Evolutionary conservation across 2,888 invertebrate species (phyloP), one percentile per base, ranked within the genome.

Genomic region (Aphidoletes aphidimyza): DNA sequence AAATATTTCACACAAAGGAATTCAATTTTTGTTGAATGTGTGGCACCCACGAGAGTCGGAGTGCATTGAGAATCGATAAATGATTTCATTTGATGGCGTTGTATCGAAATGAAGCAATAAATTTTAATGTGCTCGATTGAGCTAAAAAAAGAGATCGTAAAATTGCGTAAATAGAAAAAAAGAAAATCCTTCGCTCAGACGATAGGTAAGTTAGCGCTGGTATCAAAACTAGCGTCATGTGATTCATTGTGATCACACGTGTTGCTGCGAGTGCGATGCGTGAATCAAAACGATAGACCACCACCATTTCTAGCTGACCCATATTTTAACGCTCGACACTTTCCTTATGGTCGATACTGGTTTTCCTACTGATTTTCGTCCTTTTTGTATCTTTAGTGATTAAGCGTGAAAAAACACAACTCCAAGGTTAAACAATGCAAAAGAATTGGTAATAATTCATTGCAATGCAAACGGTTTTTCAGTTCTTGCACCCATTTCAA

Each of bases 401-500:
- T 69, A 69, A 69, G 69, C 69, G 69, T 69, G 69, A 69, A 69
- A 69, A 69, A 69, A 69, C 69, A 30, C 30, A 69, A 30, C 69
- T 69, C 69, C 3, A 69, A 69, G 14, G 17, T 69, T 69, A 69
- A 69, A 69, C 69, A 69, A 69, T 69, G 69, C 69, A 69, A 69
- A 69, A 69, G 69, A 69, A 69, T 69, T 54, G 69, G 30, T 69
- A 69, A 69, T 69, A 69, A 69, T 69, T 69, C 69, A 69, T 69
- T 69, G 69, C 26, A 30, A 69, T 11, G 30, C 69, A 14, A 54
- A 30, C 14, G 11, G 6, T 30, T 34, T 69, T 69, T 54, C 26
- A n/a, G 3, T 5, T 30, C 54, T 54, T 22, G 22, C 54, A 54
- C 54, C 17, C 47, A 47, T 47, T 47, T 19, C 47, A 17, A 2